A percentile compares a stretch with the other conserved stretches of the same genome.
Conservation (phyloP, 2,113 vertebrate species). For the Pampusana beccarii region DNA sequence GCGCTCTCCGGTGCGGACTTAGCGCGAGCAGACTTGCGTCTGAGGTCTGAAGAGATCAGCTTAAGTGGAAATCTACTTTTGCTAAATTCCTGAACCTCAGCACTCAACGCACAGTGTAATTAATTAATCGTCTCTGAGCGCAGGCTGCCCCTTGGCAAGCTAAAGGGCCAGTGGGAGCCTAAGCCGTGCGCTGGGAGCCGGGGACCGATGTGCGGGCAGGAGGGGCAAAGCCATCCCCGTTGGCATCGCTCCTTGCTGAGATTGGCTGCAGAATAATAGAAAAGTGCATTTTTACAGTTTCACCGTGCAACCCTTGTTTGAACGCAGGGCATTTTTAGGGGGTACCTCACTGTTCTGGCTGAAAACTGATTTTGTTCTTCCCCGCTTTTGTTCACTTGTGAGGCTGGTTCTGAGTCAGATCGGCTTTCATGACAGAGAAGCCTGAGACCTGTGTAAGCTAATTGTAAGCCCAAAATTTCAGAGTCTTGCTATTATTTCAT, state of each 20-base stretch:
- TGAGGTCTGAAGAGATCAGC: constrained; percentile 10
- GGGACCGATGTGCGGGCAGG: background rate
- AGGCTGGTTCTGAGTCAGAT: background rate
- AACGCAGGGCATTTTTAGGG: rapidly evolving
- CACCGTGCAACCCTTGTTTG: rapidly evolving
- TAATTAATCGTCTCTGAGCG: constrained; percentile 25
- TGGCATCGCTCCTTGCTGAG: rapidly evolving
- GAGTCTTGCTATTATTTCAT: background rate
- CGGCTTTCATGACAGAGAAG: background rate
- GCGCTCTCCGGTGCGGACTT: background rate
- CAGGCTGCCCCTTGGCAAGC: background rate
- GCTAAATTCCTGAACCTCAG: background rate
- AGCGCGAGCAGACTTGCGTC: background rate
- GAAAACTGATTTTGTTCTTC: background rate
- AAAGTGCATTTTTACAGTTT: background rate
- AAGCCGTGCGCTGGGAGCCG: background rate
- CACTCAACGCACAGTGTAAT: background rate
- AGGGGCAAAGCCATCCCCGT: background rate
- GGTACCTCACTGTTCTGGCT: background rate
- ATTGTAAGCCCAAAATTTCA: rapidly evolving
- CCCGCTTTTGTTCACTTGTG: background rate
- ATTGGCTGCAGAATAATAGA: rapidly evolving
- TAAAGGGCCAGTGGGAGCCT: rapidly evolving
- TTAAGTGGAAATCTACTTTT: constrained; percentile 51
- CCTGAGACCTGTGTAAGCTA: background rate